Evolutionary conservation across 2,113 vertebrate species (phyloP).

Genomic region (Lepisosteus osseus): DNA sequence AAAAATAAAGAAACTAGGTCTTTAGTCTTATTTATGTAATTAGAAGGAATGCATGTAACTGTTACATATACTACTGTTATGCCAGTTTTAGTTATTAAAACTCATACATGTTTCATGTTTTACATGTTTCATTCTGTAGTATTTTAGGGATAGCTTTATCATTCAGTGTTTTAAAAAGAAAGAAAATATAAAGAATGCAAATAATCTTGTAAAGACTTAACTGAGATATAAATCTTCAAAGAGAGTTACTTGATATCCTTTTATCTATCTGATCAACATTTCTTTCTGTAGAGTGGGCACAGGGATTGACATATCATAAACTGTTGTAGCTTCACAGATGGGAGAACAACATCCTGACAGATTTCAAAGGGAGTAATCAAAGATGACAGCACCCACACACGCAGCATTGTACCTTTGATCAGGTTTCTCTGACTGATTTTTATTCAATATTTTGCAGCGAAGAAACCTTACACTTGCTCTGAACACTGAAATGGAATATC

Average conservation of each 20-base stretch:
- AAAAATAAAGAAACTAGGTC: no score
- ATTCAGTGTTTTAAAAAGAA: no score
- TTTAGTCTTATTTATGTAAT: no score
- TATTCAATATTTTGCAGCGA: constrained; percentile 6
- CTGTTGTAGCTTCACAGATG: constrained; percentile 17
- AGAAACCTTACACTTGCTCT: neutral
- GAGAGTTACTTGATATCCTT: constrained; percentile 17
- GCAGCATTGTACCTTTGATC: neutral
- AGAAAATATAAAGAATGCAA: constrained; percentile 3
- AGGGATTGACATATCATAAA: constrained; percentile 25
- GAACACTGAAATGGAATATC: neutral
- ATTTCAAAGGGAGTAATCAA: constrained; percentile 23
- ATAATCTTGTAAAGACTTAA: constrained; percentile 18
- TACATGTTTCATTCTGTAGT: no score
- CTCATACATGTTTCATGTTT: no score
- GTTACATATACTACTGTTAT: no score
- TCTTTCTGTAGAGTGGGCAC: constrained; percentile 12
- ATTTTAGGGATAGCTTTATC: no score
- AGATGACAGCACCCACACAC: constrained; percentile 21
- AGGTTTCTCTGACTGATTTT: constrained; percentile 9
- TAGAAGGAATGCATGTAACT: no score
- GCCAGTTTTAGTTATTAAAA: no score
- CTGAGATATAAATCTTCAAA: constrained; percentile 9
- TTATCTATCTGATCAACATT: constrained; percentile 23
- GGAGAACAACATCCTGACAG: constrained; percentile 22